A percentile compares a stretch with the other conserved stretches of the same genome.
phyloP scores from a whole-genome alignment of 2,888 invertebrate genomes.

The Lasioglossum villosulum region DNA sequence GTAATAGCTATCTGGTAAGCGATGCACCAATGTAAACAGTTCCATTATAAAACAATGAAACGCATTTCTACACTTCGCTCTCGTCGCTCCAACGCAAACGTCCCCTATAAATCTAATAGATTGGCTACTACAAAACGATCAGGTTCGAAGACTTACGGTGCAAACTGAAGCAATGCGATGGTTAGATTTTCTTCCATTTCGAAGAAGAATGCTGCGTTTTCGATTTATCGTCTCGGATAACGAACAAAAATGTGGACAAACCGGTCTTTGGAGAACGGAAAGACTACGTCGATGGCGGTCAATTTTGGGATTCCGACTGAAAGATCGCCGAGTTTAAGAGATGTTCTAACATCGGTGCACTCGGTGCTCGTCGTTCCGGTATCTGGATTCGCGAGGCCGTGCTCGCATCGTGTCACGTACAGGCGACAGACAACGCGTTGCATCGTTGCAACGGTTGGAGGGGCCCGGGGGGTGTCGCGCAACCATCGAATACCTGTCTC shows the following conservation, averaged over 20 bases:
- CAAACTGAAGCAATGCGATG: background rate
- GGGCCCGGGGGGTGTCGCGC: background rate
- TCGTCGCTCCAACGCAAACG: background rate
- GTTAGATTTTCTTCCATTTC: background rate
- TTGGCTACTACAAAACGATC: background rate
- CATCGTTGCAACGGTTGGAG: background rate
- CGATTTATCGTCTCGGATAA: background rate
- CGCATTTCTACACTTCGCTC: background rate
- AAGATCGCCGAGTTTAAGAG: background rate
- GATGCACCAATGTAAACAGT: background rate
- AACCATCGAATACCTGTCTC: constrained; percentile 7
- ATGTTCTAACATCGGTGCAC: background rate
- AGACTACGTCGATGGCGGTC: background rate
- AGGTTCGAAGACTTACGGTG: background rate
- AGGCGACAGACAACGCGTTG: background rate
- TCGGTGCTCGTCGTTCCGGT: constrained; percentile 1
- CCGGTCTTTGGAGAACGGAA: background rate
- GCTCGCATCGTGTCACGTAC: constrained; percentile 3
- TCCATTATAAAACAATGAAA: background rate
- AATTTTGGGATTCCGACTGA: background rate
- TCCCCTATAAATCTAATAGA: background rate
- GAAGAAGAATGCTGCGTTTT: background rate
- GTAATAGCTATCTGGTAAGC: background rate
- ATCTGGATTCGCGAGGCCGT: constrained; percentile 8
- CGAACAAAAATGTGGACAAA: background rate